Evolutionary conservation across 2,888 invertebrate species (phyloP).

Genomic region (Synanthedon myopaeformis): DNA sequence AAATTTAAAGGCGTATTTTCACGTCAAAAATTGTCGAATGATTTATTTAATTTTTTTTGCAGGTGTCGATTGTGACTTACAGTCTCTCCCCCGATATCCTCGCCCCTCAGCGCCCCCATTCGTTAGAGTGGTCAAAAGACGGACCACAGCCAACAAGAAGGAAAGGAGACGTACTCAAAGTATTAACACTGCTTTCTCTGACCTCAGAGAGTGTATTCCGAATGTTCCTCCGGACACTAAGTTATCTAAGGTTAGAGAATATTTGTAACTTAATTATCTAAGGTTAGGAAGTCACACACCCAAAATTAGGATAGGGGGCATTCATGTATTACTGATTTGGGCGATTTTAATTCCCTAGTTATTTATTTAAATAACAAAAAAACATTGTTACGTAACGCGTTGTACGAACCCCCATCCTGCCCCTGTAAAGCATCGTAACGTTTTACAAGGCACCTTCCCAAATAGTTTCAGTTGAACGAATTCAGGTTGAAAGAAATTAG

Average conservation of each 20-base stretch:
- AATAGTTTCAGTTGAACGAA: no score
- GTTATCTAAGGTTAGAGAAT: conserved; percentile 91
- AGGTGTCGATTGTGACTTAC: conserved; percentile 53
- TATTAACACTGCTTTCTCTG: conserved; percentile 95
- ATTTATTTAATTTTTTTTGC: conserved; percentile 1
- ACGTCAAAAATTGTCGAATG: background rate
- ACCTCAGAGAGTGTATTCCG: conserved; percentile 92
- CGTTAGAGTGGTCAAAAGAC: conserved; percentile 76
- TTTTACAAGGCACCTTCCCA: no score
- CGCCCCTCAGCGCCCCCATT: conserved; percentile 47
- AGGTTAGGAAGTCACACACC: no score
- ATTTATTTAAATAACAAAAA: no score
- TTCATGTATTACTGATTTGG: no score
- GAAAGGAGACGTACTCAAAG: conserved; percentile 92
- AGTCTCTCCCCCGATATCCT: conserved; percentile 45
- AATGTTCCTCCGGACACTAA: conserved; percentile 97
- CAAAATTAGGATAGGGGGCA: no score
- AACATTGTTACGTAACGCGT: background rate
- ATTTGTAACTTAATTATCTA: no score
- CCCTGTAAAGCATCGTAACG: background rate
- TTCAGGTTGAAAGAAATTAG: no score
- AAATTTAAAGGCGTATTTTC: no score
- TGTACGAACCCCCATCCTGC: background rate
- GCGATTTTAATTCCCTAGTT: no score
- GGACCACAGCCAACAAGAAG: conserved; percentile 94